phyloP scores from a whole-genome alignment of 2,888 invertebrate genomes.

The Cylindroiulus punctatus region DNA sequence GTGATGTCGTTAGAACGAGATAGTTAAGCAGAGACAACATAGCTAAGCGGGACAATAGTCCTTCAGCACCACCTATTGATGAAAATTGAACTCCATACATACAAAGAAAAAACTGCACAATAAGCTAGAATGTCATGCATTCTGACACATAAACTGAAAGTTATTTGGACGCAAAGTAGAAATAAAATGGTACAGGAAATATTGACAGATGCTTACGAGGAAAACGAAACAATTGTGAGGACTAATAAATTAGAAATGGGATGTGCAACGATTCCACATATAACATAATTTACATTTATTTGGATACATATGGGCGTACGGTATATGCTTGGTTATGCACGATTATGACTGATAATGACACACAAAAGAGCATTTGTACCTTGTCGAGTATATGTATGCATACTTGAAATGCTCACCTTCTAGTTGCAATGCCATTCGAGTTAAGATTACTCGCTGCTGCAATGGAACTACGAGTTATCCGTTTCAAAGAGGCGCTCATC shows the following conservation, averaged over 20 bases:
- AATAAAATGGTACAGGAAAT: not conserved
- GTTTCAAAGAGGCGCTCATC: not conserved
- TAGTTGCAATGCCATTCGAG: not conserved
- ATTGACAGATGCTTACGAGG: not conserved
- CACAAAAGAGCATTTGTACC: no score
- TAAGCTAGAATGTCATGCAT: not conserved
- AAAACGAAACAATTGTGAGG: not conserved
- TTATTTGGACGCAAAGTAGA: no score
- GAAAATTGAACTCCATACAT: not conserved
- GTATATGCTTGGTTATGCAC: no score
- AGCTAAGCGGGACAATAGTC: no score
- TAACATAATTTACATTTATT: not conserved
- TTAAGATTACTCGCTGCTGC: slow-evolving; percentile 3
- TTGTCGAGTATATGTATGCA: no score
- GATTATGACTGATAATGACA: no score
- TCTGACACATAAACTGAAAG: not conserved
- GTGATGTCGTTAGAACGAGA: not conserved
- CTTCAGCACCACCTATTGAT: no score
- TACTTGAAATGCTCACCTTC: not conserved
- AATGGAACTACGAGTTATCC: slow-evolving; percentile 1
- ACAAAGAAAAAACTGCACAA: not conserved
- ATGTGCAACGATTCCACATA: no score
- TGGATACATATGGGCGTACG: not conserved
- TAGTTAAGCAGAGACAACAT: not conserved
- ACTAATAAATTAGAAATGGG: no score